phyloP scores from a whole-genome alignment of 2,888 invertebrate species.

The Peribatodes rhomboidaria region DNA sequence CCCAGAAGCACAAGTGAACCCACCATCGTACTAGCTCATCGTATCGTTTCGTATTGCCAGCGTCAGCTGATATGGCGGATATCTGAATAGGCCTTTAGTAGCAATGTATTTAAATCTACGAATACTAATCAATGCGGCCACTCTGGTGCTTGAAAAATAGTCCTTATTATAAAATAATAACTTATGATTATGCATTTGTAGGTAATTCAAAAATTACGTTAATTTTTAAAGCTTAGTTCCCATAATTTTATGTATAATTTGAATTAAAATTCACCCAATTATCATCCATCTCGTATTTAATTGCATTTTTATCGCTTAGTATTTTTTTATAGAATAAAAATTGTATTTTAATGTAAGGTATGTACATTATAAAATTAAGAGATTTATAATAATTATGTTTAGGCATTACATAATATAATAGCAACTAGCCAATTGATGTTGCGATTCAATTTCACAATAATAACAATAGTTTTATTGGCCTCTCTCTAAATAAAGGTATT shows the following conservation, averaged over 20 bases:
- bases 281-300: constrained; percentile 70
- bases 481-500: constrained; percentile 83
- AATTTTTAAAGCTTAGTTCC: constrained; percentile 40
- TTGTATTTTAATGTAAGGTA: constrained; percentile 70
- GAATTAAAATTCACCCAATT: constrained; percentile 65
- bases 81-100: constrained; percentile 20
- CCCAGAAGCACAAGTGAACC: too few relatives aligned
- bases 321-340: constrained; percentile 58
- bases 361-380: constrained; percentile 64
- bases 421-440: constrained; percentile 68
- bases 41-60: too few relatives aligned
- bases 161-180: constrained; percentile 32
- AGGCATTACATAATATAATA: constrained; percentile 58
- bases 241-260: constrained; percentile 42
- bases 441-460: constrained; percentile 65
- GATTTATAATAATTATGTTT: constrained; percentile 58
- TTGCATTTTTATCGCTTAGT: constrained; percentile 76
- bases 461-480: constrained; percentile 79
- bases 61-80: not conserved
- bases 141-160: constrained; percentile 69
- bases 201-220: constrained; percentile 26
- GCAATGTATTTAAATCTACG: constrained; percentile 50
- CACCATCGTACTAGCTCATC: too few relatives aligned
- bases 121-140: constrained; percentile 66
- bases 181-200: constrained; percentile 26